phyloP scores from a whole-genome alignment of 2,113 vertebrate species.

The Cynocephalus volans region DNA sequence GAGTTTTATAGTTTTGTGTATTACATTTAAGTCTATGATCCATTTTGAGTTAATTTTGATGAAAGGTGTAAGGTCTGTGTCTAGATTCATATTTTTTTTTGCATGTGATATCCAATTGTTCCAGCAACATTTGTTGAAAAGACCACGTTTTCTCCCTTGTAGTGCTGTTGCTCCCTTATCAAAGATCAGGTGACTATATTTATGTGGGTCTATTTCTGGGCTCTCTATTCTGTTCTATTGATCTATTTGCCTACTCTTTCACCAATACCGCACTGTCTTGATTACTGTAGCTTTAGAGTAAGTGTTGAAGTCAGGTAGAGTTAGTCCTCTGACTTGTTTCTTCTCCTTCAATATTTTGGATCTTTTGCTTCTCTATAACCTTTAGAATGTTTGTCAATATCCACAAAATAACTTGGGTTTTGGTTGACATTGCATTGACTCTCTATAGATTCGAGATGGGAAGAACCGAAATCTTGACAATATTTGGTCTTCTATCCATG shows the following conservation, averaged over 20 bases:
- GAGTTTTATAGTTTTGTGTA: not conserved
- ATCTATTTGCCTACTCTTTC: not conserved
- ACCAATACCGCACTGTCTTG: not conserved
- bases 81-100: not conserved
- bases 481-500: not conserved
- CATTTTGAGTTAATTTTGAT: constrained; percentile 51
- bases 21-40: not conserved
- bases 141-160: not conserved
- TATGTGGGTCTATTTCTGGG: not conserved
- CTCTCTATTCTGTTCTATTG: not conserved
- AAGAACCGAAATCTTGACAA: not conserved
- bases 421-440: not conserved
- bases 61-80: not conserved
- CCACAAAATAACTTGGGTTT: not conserved
- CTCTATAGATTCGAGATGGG: not conserved
- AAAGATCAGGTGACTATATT: not conserved
- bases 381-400: not conserved
- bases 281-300: not conserved
- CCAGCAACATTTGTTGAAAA: not conserved
- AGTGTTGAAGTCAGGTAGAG: not conserved
- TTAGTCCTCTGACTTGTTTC: not conserved
- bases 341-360: not conserved
- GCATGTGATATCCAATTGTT: not conserved
- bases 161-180: not conserved
- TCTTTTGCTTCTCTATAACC: not conserved